A percentile compares a stretch with the other conserved stretches of the same genome.
phyloP scores from a whole-genome alignment of 2,888 invertebrate species.

The Holacanthella duospinosa region DNA sequence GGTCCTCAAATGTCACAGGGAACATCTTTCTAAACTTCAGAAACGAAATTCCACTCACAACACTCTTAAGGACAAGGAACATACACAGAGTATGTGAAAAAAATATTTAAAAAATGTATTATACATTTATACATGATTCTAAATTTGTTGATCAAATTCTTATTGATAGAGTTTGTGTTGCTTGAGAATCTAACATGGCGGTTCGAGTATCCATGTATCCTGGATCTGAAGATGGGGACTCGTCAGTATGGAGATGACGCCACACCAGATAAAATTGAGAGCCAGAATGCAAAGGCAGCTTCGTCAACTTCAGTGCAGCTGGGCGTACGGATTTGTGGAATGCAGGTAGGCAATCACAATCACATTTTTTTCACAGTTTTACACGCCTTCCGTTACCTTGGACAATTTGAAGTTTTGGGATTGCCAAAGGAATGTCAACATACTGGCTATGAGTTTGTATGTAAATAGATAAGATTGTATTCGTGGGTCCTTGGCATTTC shows the following conservation, averaged over 20 bases:
- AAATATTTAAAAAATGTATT: background rate
- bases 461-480: too few species aligned
- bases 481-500: too few species aligned
- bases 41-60: slow-evolving; percentile 16
- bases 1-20: slow-evolving; percentile 47
- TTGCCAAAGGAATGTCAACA: too few species aligned
- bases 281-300: slow-evolving; percentile 46
- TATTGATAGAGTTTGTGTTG: slow-evolving; percentile 46
- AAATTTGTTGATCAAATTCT: background rate
- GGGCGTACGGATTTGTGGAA: slow-evolving; percentile 48
- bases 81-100: slow-evolving; percentile 30
- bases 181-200: slow-evolving; percentile 51
- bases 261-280: slow-evolving; percentile 44
- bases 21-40: slow-evolving; percentile 41
- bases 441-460: too few species aligned
- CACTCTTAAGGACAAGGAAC: slow-evolving; percentile 28
- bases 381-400: background rate
- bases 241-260: slow-evolving; percentile 49
- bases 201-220: slow-evolving; percentile 48
- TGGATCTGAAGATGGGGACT: slow-evolving; percentile 51
- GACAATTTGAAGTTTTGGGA: background rate
- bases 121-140: background rate
- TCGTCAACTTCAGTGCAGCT: slow-evolving; percentile 46
- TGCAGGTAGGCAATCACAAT: slow-evolving; percentile 42
- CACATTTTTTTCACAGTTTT: background rate